Percentiles rank a stretch among this genome's conserved stretches.
Conservation (phyloP, 2,888 invertebrate genomes). For the Chesias legatella region DNA sequence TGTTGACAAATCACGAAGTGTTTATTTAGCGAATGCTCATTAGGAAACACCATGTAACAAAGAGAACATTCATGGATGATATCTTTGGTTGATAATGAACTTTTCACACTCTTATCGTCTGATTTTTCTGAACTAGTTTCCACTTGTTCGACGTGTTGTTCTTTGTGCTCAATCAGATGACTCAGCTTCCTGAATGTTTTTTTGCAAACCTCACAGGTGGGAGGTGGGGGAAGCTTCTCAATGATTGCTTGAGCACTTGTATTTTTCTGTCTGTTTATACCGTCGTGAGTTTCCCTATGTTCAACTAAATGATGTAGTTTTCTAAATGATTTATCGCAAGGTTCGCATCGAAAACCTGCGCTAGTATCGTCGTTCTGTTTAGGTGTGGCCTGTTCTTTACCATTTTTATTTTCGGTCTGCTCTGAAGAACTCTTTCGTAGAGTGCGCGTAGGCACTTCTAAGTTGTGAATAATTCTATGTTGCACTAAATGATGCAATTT, state of each 20-base stretch:
- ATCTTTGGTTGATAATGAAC: constrained; percentile 66
- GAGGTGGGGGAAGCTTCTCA: constrained; percentile 43
- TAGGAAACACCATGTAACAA: constrained; percentile 78
- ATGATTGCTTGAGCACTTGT: constrained; percentile 27
- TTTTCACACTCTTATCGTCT: constrained; percentile 68
- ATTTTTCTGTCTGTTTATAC: constrained; percentile 61
- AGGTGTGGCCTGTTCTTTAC: constrained; percentile 36
- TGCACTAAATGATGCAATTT: constrained; percentile 73
- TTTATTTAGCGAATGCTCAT: constrained; percentile 72
- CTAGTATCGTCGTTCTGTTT: constrained; percentile 58
- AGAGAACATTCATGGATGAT: constrained; percentile 76
- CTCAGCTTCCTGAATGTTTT: constrained; percentile 70
- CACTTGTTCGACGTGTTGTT: constrained; percentile 49
- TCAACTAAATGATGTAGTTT: constrained; percentile 75
- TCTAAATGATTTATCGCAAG: constrained; percentile 74
- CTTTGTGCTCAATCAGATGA: constrained; percentile 71
- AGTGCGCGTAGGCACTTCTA: constrained; percentile 39
- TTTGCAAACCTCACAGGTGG: constrained; percentile 67
- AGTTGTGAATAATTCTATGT: constrained; percentile 66
- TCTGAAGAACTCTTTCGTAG: constrained; percentile 61
- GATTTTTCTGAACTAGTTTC: constrained; percentile 68
- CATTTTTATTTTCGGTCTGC: constrained; percentile 46
- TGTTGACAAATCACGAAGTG: constrained; percentile 60
- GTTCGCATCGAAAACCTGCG: constrained; percentile 72
- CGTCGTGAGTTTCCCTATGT: constrained; percentile 72